Evolutionary conservation across 2,888 invertebrate species (phyloP).

Genomic region (Zootermopsis nevadensis): DNA sequence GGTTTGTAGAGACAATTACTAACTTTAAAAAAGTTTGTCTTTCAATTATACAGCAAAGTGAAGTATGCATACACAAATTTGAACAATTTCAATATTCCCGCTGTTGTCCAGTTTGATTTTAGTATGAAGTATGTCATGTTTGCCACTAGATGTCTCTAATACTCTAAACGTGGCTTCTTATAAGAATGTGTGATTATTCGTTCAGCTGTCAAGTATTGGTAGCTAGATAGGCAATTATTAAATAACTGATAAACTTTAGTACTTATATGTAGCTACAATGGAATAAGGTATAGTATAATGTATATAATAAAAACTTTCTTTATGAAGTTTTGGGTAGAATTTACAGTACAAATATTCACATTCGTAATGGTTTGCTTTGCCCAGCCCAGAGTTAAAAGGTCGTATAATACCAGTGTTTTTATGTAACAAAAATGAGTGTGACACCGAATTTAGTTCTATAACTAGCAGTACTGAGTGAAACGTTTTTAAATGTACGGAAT

Average conservation of each 20-base stretch:
- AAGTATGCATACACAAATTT: too few species aligned
- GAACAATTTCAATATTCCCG: neutral
- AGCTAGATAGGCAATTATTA: neutral
- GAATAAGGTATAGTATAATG: constrained; percentile 14
- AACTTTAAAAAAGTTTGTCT: too few species aligned
- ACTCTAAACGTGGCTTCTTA: constrained; percentile 42
- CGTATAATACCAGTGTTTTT: neutral
- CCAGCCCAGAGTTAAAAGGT: neutral
- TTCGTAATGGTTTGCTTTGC: neutral
- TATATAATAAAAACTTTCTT: neutral
- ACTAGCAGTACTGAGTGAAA: neutral
- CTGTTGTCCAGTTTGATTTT: neutral
- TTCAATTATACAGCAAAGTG: too few species aligned
- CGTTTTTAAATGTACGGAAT: neutral
- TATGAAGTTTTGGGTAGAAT: neutral
- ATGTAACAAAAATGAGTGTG: neutral
- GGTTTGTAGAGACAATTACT: too few species aligned
- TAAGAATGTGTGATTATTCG: constrained; percentile 24
- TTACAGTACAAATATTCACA: neutral
- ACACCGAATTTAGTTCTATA: neutral
- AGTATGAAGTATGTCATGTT: neutral
- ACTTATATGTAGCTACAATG: constrained; percentile 7
- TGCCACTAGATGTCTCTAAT: constrained; percentile 38
- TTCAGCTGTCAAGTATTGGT: constrained; percentile 43
- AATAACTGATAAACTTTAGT: neutral